These are phyloP conservation scores for Muntiacus reevesi DNA, from an alignment of 2,113 vertebrate genomes.

Conservation along the genomic window DNA sequence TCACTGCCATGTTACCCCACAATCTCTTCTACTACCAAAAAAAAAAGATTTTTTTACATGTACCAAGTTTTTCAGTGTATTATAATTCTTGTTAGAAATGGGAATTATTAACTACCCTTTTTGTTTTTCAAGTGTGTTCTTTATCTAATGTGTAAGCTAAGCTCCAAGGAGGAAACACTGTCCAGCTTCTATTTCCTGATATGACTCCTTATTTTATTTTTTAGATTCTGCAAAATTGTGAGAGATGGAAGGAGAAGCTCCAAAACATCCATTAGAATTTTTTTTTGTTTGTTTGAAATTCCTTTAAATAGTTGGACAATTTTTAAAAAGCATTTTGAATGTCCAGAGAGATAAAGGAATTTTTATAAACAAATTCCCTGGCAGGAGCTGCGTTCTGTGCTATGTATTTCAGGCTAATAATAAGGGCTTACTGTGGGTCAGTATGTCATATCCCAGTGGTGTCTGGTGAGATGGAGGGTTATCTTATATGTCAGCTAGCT, in stretches of 20 bases:
- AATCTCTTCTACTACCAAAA: background rate
- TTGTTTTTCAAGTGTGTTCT: background rate
- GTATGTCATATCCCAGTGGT: slow-evolving; percentile 82
- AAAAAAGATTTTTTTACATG: background rate
- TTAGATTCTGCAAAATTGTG: background rate
- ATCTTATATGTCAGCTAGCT: slow-evolving; percentile 81
- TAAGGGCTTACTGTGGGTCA: slow-evolving; percentile 80
- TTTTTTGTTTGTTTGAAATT: slow-evolving; percentile 43
- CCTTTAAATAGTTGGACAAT: slow-evolving; percentile 26
- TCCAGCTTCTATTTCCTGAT: background rate
- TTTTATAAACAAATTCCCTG: slow-evolving; percentile 73
- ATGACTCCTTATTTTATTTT: background rate
- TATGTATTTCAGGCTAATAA: slow-evolving; percentile 82
- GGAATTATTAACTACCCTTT: background rate
- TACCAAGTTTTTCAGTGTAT: background rate
- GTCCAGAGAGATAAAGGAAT: slow-evolving; percentile 53
- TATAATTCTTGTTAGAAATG: background rate
- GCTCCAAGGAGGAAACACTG: background rate
- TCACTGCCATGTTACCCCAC: background rate
- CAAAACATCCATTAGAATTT: background rate
- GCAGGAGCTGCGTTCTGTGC: slow-evolving; percentile 38
- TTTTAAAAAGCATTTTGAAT: slow-evolving; percentile 42
- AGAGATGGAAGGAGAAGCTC: background rate
- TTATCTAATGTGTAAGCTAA: background rate
- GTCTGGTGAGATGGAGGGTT: slow-evolving; percentile 80